Percentiles rank a stretch among this genome's conserved stretches.
These are phyloP conservation scores for Auanema sp. DNA, from an alignment of 2,888 invertebrate genomes.

Conservation along the genomic window DNA sequence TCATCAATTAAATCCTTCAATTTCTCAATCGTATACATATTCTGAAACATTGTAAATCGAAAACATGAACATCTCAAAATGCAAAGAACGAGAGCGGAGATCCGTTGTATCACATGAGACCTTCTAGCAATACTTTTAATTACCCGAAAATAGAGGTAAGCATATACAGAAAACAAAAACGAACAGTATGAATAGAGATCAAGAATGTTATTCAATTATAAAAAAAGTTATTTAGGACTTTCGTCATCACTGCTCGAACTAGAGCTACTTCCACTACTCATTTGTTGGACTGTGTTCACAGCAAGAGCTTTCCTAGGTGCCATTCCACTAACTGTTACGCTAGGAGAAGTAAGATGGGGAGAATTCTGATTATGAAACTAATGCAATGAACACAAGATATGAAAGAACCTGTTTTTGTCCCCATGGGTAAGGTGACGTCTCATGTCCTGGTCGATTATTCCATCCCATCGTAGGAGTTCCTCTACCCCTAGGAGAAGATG, in stretches of 20 bases:
- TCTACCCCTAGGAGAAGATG: conserved; percentile 5
- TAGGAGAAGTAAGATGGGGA: conserved; percentile 15
- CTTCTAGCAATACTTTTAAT: conserved; percentile 3
- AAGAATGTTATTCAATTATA: conserved; percentile 9
- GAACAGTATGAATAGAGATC: neutral
- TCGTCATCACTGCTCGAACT: conserved; percentile 51
- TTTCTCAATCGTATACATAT: neutral
- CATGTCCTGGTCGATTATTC: neutral
- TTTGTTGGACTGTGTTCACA: conserved; percentile 33
- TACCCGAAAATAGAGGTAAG: conserved; percentile 4
- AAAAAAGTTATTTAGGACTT: conserved; percentile 15
- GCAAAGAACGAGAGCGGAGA: too few relatives aligned
- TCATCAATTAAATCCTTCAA: conserved; percentile 13
- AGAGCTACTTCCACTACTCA: conserved; percentile 51
- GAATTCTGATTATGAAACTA: conserved; percentile 10
- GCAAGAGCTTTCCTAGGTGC: conserved; percentile 6
- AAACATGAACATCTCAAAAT: too few relatives aligned
- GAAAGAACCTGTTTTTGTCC: conserved; percentile 2
- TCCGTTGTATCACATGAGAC: neutral
- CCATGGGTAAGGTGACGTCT: conserved; percentile 2
- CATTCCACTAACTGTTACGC: conserved; percentile 9
- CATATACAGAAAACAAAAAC: conserved; percentile 5
- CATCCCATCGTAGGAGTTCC: conserved; percentile 1
- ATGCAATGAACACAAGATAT: conserved; percentile 1
- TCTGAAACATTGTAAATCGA: neutral